These are phyloP conservation scores for Geotrupes spiniger DNA, from an alignment of 2,888 invertebrate genomes.

Conservation along the genomic window DNA sequence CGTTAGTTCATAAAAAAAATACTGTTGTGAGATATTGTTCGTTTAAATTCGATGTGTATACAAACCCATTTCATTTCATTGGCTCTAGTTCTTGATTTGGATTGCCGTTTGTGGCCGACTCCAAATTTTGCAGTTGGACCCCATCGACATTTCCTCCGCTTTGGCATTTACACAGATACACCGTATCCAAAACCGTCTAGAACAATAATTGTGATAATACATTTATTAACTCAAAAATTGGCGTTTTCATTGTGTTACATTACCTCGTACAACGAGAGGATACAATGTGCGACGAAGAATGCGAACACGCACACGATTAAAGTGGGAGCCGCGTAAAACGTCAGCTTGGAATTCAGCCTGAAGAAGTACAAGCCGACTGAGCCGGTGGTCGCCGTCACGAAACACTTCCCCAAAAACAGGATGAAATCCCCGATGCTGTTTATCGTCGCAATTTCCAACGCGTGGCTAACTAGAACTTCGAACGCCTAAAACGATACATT, in stretches of 20 bases:
- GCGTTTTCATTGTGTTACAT: conserved; percentile 34
- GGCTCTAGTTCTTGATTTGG: conserved; percentile 51
- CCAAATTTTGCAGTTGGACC: conserved; percentile 85
- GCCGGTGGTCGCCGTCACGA: conserved; percentile 81
- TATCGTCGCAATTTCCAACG: conserved; percentile 84
- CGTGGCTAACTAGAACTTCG: conserved; percentile 77
- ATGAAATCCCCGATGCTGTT: conserved; percentile 93
- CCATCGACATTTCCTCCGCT: conserved; percentile 75
- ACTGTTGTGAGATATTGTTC: too few species aligned
- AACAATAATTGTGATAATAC: conserved; percentile 5
- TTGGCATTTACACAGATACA: conserved; percentile 92
- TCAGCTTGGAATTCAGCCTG: conserved; percentile 68
- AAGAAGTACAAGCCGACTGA: conserved; percentile 74
- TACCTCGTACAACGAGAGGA: conserved; percentile 92
- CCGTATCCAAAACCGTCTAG: conserved; percentile 90
- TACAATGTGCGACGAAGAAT: conserved; percentile 90
- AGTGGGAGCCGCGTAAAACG: conserved; percentile 84
- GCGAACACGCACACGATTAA: conserved; percentile 80
- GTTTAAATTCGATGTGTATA: too few species aligned
- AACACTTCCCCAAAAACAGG: conserved; percentile 81
- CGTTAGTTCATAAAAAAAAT: too few species aligned
- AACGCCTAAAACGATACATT: conserved; percentile 72
- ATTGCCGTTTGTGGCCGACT: conserved; percentile 46
- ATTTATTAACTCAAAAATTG: too few species aligned
- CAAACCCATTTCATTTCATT: conserved; percentile 44